Evolutionary conservation across 2,888 invertebrate genomes (phyloP).

Genomic region (Amphiduros pacificus): DNA sequence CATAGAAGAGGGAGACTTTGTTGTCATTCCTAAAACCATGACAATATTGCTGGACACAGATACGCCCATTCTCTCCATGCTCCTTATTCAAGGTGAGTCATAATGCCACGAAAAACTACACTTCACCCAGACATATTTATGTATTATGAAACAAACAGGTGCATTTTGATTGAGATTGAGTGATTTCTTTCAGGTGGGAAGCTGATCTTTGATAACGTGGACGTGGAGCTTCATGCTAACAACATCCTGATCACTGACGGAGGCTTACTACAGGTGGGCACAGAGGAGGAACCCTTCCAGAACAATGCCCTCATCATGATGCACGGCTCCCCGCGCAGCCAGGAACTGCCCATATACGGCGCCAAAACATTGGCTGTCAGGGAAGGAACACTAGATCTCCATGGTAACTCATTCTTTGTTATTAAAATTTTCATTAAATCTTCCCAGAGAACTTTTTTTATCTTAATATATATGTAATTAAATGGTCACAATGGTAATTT

Average conservation of each 20-base stretch:
- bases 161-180: too few species aligned
- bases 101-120: too few species aligned
- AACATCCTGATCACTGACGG: conserved; percentile 50
- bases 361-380: conserved; percentile 51
- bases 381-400: conserved; percentile 50
- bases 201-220: conserved; percentile 48
- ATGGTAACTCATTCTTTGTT: conserved; percentile 44
- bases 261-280: conserved; percentile 51
- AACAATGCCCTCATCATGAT: conserved; percentile 48
- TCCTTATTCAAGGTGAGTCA: conserved; percentile 51
- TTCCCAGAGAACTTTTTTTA: too few species aligned
- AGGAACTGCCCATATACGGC: conserved; percentile 52
- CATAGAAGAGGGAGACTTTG: conserved; percentile 48
- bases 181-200: conserved; percentile 38
- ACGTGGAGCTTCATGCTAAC: conserved; percentile 45
- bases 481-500: too few species aligned
- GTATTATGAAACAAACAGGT: too few species aligned
- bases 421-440: too few species aligned
- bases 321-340: conserved; percentile 42
- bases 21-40: conserved; percentile 45
- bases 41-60: conserved; percentile 48
- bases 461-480: too few species aligned
- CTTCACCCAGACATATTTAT: too few species aligned
- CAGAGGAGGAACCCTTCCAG: conserved; percentile 46
- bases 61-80: conserved; percentile 47